Conservation (phyloP, 2,888 invertebrate genomes). For the Busseola fusca region DNA sequence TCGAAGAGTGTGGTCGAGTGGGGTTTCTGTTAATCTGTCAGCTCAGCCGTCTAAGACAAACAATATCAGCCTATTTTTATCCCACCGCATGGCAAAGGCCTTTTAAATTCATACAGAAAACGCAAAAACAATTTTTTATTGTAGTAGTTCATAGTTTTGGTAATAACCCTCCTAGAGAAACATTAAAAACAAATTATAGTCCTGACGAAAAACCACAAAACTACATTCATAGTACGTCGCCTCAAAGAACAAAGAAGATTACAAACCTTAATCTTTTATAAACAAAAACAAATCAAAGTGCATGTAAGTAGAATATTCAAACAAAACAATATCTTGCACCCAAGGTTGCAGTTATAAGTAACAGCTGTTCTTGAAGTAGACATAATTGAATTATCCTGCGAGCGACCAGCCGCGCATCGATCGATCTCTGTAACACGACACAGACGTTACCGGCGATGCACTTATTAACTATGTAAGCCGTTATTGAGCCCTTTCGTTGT, state of each 20-base stretch:
- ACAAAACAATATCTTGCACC: conserved; percentile 2
- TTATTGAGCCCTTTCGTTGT: conserved; percentile 32
- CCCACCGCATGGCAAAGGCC: no score
- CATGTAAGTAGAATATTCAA: conserved; percentile 28
- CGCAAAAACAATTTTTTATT: no score
- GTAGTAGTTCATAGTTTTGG: no score
- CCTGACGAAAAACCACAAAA: neutral
- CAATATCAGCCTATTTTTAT: no score
- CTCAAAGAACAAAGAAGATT: neutral
- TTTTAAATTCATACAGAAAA: no score
- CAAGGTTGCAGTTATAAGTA: conserved; percentile 32
- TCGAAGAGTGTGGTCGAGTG: no score
- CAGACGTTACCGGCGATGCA: conserved; percentile 32
- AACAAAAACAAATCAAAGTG: neutral
- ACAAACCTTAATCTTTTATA: neutral
- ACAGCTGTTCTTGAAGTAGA: conserved; percentile 30
- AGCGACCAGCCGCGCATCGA: conserved; percentile 28
- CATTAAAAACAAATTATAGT: neutral
- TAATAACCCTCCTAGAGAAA: no score
- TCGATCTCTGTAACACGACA: conserved; percentile 11
- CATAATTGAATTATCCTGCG: conserved; percentile 47
- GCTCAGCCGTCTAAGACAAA: no score
- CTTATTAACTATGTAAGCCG: conserved; percentile 34
- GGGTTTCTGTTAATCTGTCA: neutral
- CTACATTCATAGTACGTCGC: neutral